These are phyloP conservation scores for Lissonota sp. DNA, from an alignment of 2,888 invertebrate species.

Conservation along the genomic window DNA sequence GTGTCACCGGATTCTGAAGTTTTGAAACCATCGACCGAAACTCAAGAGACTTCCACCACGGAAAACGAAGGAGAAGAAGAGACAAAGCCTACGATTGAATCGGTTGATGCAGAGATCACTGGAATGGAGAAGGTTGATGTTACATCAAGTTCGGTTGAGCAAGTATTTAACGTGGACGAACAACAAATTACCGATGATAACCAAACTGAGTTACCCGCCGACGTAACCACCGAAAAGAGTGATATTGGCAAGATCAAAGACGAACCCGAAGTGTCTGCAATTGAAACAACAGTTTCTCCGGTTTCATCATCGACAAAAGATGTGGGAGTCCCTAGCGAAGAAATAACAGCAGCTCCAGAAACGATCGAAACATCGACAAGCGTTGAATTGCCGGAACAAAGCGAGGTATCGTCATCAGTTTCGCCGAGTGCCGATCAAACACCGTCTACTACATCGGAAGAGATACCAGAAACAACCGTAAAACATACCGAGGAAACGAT, in stretches of 20 bases:
- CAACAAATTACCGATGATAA: background rate
- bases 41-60: conserved; percentile 48
- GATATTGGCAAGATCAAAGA: conserved; percentile 12
- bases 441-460: conserved; percentile 54
- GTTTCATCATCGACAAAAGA: conserved; percentile 6
- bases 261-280: conserved; percentile 11
- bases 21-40: conserved; percentile 54
- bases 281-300: conserved; percentile 25
- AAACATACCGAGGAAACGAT: conserved; percentile 55
- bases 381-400: conserved; percentile 31
- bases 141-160: conserved; percentile 6
- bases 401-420: conserved; percentile 7
- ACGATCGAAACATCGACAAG: conserved; percentile 32
- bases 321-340: conserved; percentile 14
- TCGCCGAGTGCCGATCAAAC: conserved; percentile 42
- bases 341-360: conserved; percentile 37
- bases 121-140: conserved; percentile 24
- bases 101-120: conserved; percentile 36
- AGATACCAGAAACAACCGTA: conserved; percentile 51
- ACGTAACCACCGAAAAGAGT: conserved; percentile 7
- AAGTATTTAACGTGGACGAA: background rate
- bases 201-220: conserved; percentile 4
- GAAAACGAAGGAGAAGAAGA: conserved; percentile 55
- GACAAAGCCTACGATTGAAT: conserved; percentile 41
- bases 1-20: conserved; percentile 65